Percentiles rank a stretch among this genome's conserved stretches.
These are phyloP conservation scores for Vollenhovia emeryi DNA, from an alignment of 1,140 invertebrate species.

Conservation along the genomic window DNA sequence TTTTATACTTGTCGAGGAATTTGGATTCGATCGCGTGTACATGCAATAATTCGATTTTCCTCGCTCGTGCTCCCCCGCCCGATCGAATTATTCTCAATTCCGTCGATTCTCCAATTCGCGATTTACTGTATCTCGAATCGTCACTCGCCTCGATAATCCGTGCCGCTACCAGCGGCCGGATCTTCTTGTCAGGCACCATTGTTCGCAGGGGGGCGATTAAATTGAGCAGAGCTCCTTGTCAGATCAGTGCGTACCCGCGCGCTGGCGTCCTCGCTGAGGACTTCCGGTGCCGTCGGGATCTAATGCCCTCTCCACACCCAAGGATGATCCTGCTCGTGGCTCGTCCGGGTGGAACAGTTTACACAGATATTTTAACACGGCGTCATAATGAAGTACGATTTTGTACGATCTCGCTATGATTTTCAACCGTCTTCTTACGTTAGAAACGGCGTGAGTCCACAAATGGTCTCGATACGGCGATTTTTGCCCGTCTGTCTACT, in stretches of 20 bases:
- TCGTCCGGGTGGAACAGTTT: no score
- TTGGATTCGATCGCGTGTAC: not conserved
- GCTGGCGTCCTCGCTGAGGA: slow-evolving; percentile 15
- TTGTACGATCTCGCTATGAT: no score
- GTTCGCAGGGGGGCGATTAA: slow-evolving; percentile 40
- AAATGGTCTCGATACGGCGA: no score
- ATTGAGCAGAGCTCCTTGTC: slow-evolving; percentile 44
- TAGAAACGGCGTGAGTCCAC: no score
- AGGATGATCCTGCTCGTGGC: no score
- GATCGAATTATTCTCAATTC: not conserved
- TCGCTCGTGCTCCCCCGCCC: not conserved
- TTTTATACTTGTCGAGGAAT: not conserved
- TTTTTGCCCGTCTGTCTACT: no score
- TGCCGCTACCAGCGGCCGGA: slow-evolving; percentile 10
- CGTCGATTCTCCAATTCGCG: slow-evolving; percentile 13
- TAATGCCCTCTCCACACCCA: no score
- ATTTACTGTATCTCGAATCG: slow-evolving; percentile 38
- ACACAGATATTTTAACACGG: no score
- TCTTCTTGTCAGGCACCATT: slow-evolving; percentile 44
- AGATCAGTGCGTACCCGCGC: not conserved
- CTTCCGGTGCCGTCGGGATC: slow-evolving; percentile 52
- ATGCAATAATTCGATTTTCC: not conserved
- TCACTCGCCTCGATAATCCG: slow-evolving; percentile 25
- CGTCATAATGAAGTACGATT: no score
- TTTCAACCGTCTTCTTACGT: no score